Evolutionary conservation across 2,113 vertebrate species (phyloP).

Genomic region (Felis catus): F.catus_Fca126_mat1.0 CM031424.1:75941001-75941500

Average conservation of each 20-base stretch:
- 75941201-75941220: background rate
- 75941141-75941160: background rate
- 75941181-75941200: background rate
- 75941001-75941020: background rate
- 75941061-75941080: background rate
- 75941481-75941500: too few species aligned
- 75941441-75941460: too few species aligned
- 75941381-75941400: too few species aligned
- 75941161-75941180: background rate
- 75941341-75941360: too few species aligned
- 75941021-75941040: background rate
- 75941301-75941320: background rate
- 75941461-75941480: too few species aligned
- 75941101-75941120: too few species aligned
- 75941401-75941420: too few species aligned
- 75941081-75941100: background rate
- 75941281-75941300: background rate
- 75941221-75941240: background rate
- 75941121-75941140: fast-evolving
- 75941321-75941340: background rate
- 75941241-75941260: background rate
- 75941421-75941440: too few species aligned
- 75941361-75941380: too few species aligned
- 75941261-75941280: background rate
- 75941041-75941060: fast-evolving